Percentiles rank a stretch among this genome's conserved stretches.
Evolutionary conservation across 1,140 invertebrate genomes (phyloP).

Genomic region (Lasaia peninsularis): DNA sequence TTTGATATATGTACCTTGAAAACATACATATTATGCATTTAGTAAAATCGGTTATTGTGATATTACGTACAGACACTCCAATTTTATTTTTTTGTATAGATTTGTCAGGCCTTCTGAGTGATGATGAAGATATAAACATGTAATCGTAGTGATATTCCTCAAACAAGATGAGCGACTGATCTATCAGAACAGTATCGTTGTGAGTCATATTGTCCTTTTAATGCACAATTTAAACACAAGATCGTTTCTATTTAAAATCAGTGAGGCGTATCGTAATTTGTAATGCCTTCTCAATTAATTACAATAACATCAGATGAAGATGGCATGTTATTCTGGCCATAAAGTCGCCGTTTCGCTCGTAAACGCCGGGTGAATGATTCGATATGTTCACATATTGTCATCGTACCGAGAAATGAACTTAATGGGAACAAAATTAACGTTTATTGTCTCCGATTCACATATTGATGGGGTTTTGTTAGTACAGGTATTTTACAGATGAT

Average conservation of each 20-base stretch:
- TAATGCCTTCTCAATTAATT: background rate
- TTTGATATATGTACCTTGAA: too few species aligned
- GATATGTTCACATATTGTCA: conserved; percentile 9
- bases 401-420: conserved; percentile 1
- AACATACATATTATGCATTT: too few species aligned
- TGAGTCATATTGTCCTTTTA: too few species aligned
- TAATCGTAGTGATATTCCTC: too few species aligned
- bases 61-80: too few species aligned
- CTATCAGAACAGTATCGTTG: too few species aligned
- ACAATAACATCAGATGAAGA: conserved; percentile 10
- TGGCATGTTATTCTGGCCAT: conserved; percentile 2
- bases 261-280: background rate
- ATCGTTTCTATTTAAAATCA: background rate
- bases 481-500: background rate
- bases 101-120: too few species aligned
- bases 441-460: conserved; percentile 6
- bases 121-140: too few species aligned
- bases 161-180: too few species aligned
- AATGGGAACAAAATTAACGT: conserved; percentile 1
- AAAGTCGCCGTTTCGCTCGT: conserved; percentile 7
- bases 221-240: background rate
- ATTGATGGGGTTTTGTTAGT: background rate
- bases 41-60: too few species aligned
- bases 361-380: conserved; percentile 8
- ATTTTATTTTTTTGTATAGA: too few species aligned